Evolutionary conservation across 2,888 invertebrate species (phyloP).

Genomic region (Gnatocerus cornutus): DNA sequence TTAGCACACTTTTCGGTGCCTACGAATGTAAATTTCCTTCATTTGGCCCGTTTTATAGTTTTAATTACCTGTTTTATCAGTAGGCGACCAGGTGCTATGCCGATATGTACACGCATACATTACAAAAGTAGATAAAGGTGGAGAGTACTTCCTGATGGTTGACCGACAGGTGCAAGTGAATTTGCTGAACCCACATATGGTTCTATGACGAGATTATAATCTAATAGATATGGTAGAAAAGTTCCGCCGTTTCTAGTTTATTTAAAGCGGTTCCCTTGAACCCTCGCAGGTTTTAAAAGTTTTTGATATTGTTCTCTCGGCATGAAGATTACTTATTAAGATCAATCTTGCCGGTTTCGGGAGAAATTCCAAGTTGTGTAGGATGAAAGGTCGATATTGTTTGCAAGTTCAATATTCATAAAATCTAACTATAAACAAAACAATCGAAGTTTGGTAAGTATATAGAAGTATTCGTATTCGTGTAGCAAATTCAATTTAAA

Average conservation of each 20-base stretch:
- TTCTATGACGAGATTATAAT: conserved; percentile 21
- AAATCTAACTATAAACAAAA: conserved; percentile 43
- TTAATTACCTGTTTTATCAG: conserved; percentile 4
- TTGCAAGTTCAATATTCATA: conserved; percentile 42
- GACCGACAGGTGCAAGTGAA: conserved; percentile 29
- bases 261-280: conserved; percentile 1
- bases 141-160: conserved; percentile 21
- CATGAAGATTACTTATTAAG: conserved; percentile 9
- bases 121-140: conserved; percentile 7
- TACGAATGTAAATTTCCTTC: too few species aligned
- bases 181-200: conserved; percentile 27
- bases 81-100: background rate
- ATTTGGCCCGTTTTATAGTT: background rate
- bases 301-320: conserved; percentile 8
- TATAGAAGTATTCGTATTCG: conserved; percentile 47
- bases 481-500: conserved; percentile 60
- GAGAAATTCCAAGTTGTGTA: conserved; percentile 11
- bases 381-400: conserved; percentile 31
- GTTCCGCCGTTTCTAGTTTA: background rate
- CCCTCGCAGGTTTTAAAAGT: background rate
- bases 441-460: conserved; percentile 41
- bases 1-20: too few species aligned
- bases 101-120: background rate
- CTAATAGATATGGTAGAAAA: conserved; percentile 7
- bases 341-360: conserved; percentile 9